phyloP scores from a whole-genome alignment of 1,140 invertebrate genomes.

The Myzus persicae region DNA sequence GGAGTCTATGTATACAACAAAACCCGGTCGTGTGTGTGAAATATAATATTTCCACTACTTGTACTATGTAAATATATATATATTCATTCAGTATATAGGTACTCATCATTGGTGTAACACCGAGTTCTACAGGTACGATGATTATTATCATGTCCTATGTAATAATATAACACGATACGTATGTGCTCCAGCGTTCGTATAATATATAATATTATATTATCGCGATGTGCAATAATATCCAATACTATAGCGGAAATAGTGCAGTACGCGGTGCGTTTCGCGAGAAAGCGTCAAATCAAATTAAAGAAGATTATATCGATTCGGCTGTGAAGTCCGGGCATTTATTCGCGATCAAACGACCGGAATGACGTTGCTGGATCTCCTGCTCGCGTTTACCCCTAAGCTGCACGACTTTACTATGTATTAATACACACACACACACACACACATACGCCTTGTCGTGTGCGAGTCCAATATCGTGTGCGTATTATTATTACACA shows the following conservation, averaged over 20 bases:
- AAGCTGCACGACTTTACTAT: not conserved
- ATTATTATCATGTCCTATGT: no score
- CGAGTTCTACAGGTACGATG: no score
- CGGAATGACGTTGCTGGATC: slow-evolving; percentile 46
- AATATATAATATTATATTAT: not conserved
- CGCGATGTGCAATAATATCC: not conserved
- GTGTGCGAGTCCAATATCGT: not conserved
- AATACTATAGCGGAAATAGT: not conserved
- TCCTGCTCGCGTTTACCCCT: not conserved
- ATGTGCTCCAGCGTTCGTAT: no score
- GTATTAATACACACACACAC: not conserved
- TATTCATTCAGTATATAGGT: no score
- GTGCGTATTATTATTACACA: not conserved
- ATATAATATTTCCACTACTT: no score
- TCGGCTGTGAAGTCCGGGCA: not conserved
- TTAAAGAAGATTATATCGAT: slow-evolving; percentile 6
- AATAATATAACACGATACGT: no score
- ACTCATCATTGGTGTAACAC: no score
- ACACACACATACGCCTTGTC: not conserved
- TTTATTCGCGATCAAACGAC: slow-evolving; percentile 47
- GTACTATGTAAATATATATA: no score
- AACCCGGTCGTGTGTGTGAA: no score
- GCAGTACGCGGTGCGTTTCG: not conserved
- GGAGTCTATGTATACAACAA: no score
- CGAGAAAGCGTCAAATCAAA: not conserved